Conservation (phyloP, 2,113 vertebrate genomes). For the Lycaon pictus region DNA sequence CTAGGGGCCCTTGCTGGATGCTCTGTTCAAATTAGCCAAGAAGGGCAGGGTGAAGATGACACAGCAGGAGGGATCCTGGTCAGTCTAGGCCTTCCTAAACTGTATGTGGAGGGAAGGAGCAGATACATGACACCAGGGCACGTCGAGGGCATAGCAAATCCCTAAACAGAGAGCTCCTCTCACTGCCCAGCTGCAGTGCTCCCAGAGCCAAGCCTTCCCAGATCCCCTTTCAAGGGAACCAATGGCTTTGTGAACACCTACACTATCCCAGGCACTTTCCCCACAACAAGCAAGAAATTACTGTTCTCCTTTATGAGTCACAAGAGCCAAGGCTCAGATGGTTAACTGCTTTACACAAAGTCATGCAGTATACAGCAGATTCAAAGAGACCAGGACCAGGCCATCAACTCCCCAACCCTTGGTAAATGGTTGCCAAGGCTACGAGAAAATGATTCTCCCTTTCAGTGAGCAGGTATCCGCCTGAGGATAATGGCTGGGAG, state of each 20-base stretch:
- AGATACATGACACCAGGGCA: background rate
- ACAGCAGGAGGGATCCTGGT: background rate
- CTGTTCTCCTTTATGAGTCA: background rate
- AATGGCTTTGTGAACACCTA: background rate
- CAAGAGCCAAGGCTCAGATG: background rate
- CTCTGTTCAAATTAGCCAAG: conserved; percentile 70
- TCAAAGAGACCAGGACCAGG: conserved; percentile 30
- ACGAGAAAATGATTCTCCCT: conserved; percentile 30
- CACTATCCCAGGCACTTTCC: background rate
- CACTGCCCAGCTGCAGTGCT: background rate
- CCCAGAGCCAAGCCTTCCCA: background rate
- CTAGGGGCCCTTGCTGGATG: conserved; percentile 22
- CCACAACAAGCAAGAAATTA: background rate
- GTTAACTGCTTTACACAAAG: background rate
- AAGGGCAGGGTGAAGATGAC: conserved; percentile 19
- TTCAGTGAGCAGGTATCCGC: background rate
- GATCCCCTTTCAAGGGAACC: background rate
- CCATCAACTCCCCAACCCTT: background rate
- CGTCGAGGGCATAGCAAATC: background rate
- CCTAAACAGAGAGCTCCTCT: background rate
- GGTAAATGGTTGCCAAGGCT: conserved; percentile 9
- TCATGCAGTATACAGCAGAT: background rate
- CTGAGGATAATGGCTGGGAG: conserved; percentile 5
- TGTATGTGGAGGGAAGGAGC: background rate
- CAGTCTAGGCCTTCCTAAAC: conserved; percentile 33